Percentiles rank a stretch among this genome's conserved stretches.
phyloP scores from a whole-genome alignment of 23 tunicate species.

The Corella eumyota region DNA sequence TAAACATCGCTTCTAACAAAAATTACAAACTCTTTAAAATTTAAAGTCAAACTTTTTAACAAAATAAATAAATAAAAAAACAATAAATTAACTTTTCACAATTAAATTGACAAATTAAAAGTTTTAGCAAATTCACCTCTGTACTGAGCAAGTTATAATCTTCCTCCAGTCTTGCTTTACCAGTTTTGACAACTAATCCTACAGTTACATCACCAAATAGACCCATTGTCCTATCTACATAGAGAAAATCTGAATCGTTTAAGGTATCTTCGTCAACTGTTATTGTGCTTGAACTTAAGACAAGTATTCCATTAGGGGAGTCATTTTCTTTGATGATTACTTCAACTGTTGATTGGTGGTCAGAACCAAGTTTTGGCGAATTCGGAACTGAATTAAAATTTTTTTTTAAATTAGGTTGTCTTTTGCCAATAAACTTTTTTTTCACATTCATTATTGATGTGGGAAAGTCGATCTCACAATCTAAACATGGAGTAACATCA shows the following conservation, averaged over 20 bases:
- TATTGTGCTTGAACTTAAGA: constrained; percentile 32
- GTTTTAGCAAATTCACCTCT: constrained; percentile 14
- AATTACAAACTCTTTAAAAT: too few relatives aligned
- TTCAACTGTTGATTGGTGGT: constrained; percentile 12
- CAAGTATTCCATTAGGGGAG: constrained; percentile 68
- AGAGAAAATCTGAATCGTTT: constrained; percentile 23
- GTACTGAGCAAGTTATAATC: constrained; percentile 38
- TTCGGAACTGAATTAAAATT: constrained; percentile 19
- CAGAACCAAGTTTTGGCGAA: constrained; percentile 55
- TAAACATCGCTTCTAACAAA: too few relatives aligned
- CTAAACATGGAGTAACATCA: too few relatives aligned
- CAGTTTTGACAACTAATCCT: constrained; percentile 18
- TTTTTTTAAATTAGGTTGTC: neutral
- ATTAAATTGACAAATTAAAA: neutral
- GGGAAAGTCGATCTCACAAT: too few relatives aligned
- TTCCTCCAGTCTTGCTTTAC: constrained; percentile 40
- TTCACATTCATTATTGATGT: too few relatives aligned
- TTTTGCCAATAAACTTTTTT: too few relatives aligned
- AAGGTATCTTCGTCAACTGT: constrained; percentile 27
- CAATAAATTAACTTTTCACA: neutral
- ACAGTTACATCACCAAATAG: constrained; percentile 70
- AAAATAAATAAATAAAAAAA: neutral
- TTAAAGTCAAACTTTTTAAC: neutral
- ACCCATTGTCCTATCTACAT: constrained; percentile 47
- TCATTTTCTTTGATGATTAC: constrained; percentile 61